Percentiles rank a stretch among this genome's conserved stretches.
Evolutionary conservation across 1,140 invertebrate species (phyloP).

Genomic region (Carcinoscorpius rotundicauda): DNA sequence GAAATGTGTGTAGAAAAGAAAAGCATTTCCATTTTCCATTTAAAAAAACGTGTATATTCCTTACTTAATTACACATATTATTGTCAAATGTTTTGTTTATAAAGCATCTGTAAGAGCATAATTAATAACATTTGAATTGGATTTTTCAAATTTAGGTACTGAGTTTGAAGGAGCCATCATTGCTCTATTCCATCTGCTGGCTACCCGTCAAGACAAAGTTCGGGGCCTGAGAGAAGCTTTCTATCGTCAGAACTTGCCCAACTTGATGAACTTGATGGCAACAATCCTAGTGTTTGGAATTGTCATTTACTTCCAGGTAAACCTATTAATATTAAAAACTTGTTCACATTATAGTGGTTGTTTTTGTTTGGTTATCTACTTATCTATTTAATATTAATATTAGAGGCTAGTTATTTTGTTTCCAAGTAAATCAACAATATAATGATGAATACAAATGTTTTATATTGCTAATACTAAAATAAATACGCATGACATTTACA

Average conservation of each 20-base stretch:
- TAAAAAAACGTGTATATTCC: too few relatives aligned
- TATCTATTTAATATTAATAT: neutral
- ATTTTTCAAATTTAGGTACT: constrained; percentile 29
- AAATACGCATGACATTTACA: too few relatives aligned
- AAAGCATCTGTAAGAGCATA: too few relatives aligned
- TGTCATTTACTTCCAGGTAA: constrained; percentile 99
- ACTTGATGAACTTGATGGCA: constrained; percentile 96
- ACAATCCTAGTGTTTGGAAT: constrained; percentile 98
- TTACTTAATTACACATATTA: too few relatives aligned
- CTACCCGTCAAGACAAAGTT: constrained; percentile 96
- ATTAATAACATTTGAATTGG: too few relatives aligned
- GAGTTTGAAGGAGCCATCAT: constrained; percentile 99
- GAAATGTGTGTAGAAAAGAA: too few relatives aligned
- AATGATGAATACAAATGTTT: too few relatives aligned
- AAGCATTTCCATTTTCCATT: too few relatives aligned
- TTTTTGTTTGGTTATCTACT: neutral
- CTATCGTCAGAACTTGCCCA: constrained; percentile 98
- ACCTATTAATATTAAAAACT: constrained; percentile 2
- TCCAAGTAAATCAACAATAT: too few relatives aligned
- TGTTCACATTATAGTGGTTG: neutral
- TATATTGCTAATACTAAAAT: too few relatives aligned
- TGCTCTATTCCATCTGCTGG: constrained; percentile 90
- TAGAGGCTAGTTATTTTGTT: too few relatives aligned
- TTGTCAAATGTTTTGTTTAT: too few relatives aligned
- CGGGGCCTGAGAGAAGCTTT: constrained; percentile 95